These are phyloP conservation scores for Garra rufa DNA, from an alignment of 2,113 vertebrate species.

Conservation along the genomic window DNA sequence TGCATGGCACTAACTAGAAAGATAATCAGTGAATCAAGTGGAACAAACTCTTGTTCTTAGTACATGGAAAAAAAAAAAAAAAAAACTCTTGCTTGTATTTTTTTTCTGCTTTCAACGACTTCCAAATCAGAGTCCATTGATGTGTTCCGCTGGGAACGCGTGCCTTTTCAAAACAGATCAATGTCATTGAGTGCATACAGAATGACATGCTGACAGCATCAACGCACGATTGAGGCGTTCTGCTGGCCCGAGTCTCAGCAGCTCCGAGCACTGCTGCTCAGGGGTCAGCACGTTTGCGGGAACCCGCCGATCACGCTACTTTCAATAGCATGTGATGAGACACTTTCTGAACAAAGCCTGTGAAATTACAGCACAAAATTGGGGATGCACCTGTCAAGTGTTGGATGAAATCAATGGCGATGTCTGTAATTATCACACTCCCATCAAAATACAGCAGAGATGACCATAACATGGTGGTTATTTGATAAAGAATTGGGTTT, in stretches of 20 bases:
- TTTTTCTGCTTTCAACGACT: not conserved
- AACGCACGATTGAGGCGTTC: not conserved
- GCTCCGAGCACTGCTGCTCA: not conserved
- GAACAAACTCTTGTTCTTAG: not conserved
- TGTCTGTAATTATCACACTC: not conserved
- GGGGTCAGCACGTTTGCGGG: conserved; percentile 11
- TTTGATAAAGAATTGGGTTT: not conserved
- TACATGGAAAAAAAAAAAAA: not conserved
- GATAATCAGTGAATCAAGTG: not conserved
- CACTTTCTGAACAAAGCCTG: not conserved
- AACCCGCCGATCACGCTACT: not conserved
- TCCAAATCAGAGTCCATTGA: conserved; percentile 48
- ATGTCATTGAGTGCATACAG: conserved; percentile 27
- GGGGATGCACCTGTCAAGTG: not conserved
- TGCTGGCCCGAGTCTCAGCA: not conserved
- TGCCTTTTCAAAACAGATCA: conserved; percentile 47
- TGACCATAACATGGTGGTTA: not conserved
- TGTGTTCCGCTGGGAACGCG: not conserved
- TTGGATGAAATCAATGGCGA: not conserved
- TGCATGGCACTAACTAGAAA: not conserved
- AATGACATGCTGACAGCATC: not conserved
- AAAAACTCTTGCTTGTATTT: not conserved
- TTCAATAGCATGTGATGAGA: conserved; percentile 34
- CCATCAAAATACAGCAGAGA: not conserved
- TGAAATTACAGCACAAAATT: not conserved